These are phyloP conservation scores for Formica aserva DNA, from an alignment of 2,888 invertebrate genomes.

Conservation along the genomic window DNA sequence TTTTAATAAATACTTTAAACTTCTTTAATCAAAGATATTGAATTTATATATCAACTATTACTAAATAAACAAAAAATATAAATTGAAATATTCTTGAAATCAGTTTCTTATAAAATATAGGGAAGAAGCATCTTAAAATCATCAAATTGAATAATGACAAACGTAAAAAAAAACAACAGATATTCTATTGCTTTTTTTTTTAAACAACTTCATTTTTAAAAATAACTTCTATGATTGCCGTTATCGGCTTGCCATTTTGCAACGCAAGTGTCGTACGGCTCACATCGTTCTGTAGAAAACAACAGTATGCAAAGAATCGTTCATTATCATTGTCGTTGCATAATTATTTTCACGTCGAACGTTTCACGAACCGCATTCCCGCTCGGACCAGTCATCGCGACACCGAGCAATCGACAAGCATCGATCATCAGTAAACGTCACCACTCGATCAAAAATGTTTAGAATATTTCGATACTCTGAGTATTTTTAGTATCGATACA, in stretches of 20 bases:
- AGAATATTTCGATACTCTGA: neutral
- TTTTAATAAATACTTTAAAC: neutral
- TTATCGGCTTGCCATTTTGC: slow-evolving; percentile 23
- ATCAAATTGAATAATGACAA: neutral
- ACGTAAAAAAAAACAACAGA: slow-evolving; percentile 5
- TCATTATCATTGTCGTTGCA: slow-evolving; percentile 6
- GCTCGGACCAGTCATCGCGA: neutral
- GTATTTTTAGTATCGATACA: neutral
- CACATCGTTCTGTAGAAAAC: slow-evolving; percentile 22
- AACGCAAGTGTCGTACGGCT: neutral
- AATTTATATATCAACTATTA: neutral
- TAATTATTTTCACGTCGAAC: slow-evolving; percentile 12
- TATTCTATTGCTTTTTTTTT: neutral
- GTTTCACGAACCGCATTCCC: slow-evolving; percentile 17
- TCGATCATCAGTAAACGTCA: slow-evolving; percentile 11
- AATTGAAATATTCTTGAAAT: neutral
- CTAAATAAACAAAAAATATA: neutral
- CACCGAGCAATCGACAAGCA: neutral
- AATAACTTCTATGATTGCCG: neutral
- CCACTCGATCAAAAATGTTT: neutral
- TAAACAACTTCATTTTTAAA: too few relatives aligned
- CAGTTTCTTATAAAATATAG: neutral
- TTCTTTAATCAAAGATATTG: neutral
- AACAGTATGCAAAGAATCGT: slow-evolving; percentile 18
- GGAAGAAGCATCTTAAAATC: neutral